phyloP scores from a whole-genome alignment of 2,113 vertebrate species.

The Nothoprocta pentlandii region DNA sequence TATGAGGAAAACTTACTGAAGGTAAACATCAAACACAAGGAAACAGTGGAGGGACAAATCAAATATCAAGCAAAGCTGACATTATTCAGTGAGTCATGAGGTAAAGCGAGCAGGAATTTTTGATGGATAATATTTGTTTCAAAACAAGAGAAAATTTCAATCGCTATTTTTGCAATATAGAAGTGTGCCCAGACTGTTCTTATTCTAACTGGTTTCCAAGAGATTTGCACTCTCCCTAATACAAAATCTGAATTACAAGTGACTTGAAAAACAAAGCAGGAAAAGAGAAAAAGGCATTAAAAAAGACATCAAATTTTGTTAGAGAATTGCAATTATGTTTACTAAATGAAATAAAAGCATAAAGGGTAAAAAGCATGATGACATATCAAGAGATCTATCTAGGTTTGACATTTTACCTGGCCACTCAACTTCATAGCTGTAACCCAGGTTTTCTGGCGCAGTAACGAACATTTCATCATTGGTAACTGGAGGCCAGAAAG shows the following conservation, averaged over 20 bases:
- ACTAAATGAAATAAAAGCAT: not conserved
- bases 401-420: slow-evolving; percentile 82
- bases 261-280: not conserved
- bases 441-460: slow-evolving; percentile 92
- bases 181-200: not conserved
- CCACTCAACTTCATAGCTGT: slow-evolving; percentile 93
- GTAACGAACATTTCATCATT: slow-evolving; percentile 94
- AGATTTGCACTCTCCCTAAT: not conserved
- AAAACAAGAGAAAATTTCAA: not conserved
- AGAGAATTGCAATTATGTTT: not conserved
- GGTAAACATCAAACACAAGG: not conserved
- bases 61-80: not conserved
- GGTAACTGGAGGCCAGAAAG: slow-evolving; percentile 96
- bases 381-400: not conserved
- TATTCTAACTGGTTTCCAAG: not conserved
- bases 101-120: not conserved
- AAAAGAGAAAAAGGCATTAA: not conserved
- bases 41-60: not conserved
- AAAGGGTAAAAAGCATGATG: not conserved
- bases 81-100: not conserved
- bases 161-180: not conserved
- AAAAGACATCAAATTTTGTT: not conserved
- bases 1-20: not conserved
- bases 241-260: not conserved
- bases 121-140: not conserved